Base-by-base conservation (phyloP, 2,888 invertebrate species). In the Philereme transversata region DNA sequence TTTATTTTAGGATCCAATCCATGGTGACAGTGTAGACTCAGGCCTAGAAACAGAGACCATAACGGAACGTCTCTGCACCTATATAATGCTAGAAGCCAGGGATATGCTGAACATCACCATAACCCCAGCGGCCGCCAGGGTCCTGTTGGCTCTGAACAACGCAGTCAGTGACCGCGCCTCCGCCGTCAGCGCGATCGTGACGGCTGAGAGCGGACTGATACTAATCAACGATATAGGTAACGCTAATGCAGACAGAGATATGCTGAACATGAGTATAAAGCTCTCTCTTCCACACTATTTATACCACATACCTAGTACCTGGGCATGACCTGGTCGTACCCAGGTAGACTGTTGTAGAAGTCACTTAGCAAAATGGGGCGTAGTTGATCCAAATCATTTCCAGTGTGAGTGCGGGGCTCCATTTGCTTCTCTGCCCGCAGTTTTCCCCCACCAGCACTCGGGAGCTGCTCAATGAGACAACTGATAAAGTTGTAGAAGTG, bases 61-160 rank as follows among this genome's bases (percentile, higher is more conserved):
- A 45, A 62, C 76, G 0, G 92, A 92, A 51, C 85, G 86, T 7
- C 71, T 86, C 49, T 95, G 96, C 50, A 94, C 94, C 0, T 96
- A 96, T 80, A 75, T 97, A 5, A 88, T 96, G 53, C 75, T 97
- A 4, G 95, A 95, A 67, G 94, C 96, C 0, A 93, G 94, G 52
- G 95, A 96, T 65, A 87, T 92, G 48, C 86, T 97, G 4, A 94
- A 95, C 70, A 72, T 96, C 3, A 96, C 96, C 0, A 76, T 97
- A 36, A 96, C 96, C 0, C 95, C 96, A 4, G 65, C 93, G 86
- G 75, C 94, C 88, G 93, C 96, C 5, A 89, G 94, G 56, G 93
- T 94, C 4, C 73, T 95, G 47, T 88, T 92, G 6, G 81, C 86
- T 38, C 72, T 88, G 46, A 69, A 78, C 0, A 74, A 72, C 0